Base-by-base conservation (phyloP, 92 coral and sea anemone genomes). In the Scolanthus callimorphus region DNA sequence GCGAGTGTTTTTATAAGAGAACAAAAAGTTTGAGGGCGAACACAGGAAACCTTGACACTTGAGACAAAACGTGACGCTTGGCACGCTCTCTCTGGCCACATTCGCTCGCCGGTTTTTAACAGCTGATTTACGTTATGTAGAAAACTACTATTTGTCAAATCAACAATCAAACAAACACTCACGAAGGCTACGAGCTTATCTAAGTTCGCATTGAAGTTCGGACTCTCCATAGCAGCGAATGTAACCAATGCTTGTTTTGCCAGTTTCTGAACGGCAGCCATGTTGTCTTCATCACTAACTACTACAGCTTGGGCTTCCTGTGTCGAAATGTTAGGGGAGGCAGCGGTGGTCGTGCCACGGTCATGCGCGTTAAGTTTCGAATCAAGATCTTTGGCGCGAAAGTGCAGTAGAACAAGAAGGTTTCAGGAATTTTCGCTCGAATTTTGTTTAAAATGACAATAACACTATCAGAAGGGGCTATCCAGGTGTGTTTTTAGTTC, bases 241-340 rank as follows among this genome's bases (percentile, higher is more conserved):
- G 98, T 92, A 34, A 69, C 75, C 49, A 78, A 76, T 0, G 98
- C 98, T 72, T 92, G 98, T 48, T 78, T 63, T 21, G 96, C 91
- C 13, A 92, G 46, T 38, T 78, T 73, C 67, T 92, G 98, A 37
- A 92, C 80, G 12, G 69, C 72, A 21, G 89, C 80, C 78, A 83
- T 83, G 28, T 67, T 73, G 75, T n/a, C n/a, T n/a, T n/a, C n/a
- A n/a, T n/a, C n/a, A n/a, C n/a, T n/a, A n/a, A n/a, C n/a, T n/a
- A n/a, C n/a, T n/a, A n/a, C n/a, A n/a, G n/a, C n/a, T n/a, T n/a
- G n/a, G n/a, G 43, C 15, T 6, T 34, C 6, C 15, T 34, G 9
- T 34, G 43, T 6, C 43, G 15, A 34, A 34, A 34, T 34, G 15
- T 34, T 6, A 34, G 15, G 43, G 43, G n/a, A n/a, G n/a, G n/a